Conservation (phyloP, 2,797 vertebrate species). For the Zalophus californianus region DNA sequence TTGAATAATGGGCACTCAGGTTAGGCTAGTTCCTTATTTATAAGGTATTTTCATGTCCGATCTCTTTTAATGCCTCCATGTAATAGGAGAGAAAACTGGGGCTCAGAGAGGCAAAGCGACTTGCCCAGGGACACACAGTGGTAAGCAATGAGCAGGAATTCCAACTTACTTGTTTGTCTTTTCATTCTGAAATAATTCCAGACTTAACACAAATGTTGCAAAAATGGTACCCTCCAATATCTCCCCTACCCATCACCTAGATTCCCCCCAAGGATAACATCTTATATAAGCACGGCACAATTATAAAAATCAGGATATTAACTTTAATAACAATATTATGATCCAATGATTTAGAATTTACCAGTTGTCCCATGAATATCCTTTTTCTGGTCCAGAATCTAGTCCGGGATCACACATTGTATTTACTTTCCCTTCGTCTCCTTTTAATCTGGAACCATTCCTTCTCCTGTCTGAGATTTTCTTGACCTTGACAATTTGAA, state of each 20-base stretch:
- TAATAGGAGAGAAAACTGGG: neutral
- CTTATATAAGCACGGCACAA: neutral
- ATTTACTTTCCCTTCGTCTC: neutral
- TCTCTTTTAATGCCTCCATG: neutral
- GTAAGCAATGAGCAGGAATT: neutral
- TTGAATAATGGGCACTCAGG: neutral
- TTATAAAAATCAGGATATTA: neutral
- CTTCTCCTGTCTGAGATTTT: neutral
- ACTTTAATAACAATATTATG: neutral
- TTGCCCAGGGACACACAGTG: neutral
- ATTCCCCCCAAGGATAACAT: neutral
- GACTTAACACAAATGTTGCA: neutral
- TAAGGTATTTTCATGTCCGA: neutral
- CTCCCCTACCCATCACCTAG: neutral
- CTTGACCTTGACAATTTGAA: neutral
- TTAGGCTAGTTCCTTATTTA: neutral
- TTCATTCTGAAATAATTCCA: constrained; percentile 1
- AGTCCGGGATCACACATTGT: accelerated
- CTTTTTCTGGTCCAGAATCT: neutral
- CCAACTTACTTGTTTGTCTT: neutral
- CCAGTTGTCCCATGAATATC: neutral
- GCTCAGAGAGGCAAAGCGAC: neutral
- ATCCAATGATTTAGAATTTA: neutral
- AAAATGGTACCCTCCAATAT: neutral
- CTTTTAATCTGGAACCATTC: neutral